Evolutionary conservation across 1,140 invertebrate species (phyloP).

Genomic region (Brachionus asplanchnoidis): DNA sequence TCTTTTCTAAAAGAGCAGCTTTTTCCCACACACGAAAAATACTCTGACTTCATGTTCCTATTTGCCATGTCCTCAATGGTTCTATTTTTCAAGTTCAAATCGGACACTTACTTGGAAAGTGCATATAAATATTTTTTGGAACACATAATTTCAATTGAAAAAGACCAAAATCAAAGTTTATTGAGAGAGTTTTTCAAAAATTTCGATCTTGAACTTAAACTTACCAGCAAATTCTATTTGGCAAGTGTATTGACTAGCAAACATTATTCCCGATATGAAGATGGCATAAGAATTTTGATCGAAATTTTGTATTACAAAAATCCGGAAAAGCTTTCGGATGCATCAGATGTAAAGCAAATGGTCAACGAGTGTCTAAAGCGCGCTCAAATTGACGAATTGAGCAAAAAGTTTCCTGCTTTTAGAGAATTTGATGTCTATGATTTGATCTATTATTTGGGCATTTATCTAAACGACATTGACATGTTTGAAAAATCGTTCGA

Average conservation of each 20-base stretch:
- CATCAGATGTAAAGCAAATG: not conserved
- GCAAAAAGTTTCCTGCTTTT: not conserved
- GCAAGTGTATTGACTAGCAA: not conserved
- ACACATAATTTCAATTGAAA: not conserved
- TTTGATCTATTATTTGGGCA: constrained; percentile 1
- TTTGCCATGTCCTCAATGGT: not conserved
- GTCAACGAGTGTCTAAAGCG: not conserved
- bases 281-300: not conserved
- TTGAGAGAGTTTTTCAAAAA: not conserved
- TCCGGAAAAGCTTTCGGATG: not conserved
- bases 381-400: not conserved
- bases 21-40: not conserved
- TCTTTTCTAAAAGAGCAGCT: not conserved
- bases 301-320: constrained; percentile 18
- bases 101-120: not conserved
- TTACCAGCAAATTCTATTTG: not conserved
- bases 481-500: constrained; percentile 20
- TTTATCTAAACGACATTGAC: constrained; percentile 19
- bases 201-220: not conserved
- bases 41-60: not conserved
- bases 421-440: constrained; percentile 31
- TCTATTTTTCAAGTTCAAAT: not conserved
- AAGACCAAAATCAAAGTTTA: not conserved
- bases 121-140: not conserved
- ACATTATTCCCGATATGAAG: constrained; percentile 6